Evolutionary conservation across 2,113 vertebrate genomes (phyloP).

Genomic region (Otolemur garnettii): DNA sequence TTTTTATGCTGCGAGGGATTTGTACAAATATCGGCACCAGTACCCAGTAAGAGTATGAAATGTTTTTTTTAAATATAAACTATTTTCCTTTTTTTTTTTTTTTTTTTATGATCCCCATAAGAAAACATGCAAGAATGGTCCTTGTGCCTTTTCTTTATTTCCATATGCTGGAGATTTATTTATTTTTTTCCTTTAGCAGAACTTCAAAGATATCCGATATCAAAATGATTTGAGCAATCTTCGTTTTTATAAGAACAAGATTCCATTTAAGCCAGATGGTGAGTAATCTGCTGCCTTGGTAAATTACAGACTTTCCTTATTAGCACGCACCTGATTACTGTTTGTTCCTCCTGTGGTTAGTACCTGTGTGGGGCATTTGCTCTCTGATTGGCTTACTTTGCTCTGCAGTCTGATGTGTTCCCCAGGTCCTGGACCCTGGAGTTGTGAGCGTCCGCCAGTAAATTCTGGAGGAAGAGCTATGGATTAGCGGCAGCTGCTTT

Average conservation of each 20-base stretch:
- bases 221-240: slow-evolving; percentile 97
- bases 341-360: not conserved
- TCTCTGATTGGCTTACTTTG: not conserved
- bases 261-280: slow-evolving; percentile 98
- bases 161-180: slow-evolving; percentile 63
- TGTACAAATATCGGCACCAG: slow-evolving; percentile 98
- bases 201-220: slow-evolving; percentile 94
- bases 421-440: not conserved
- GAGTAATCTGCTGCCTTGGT: slow-evolving; percentile 81
- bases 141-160: slow-evolving; percentile 44
- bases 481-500: not conserved
- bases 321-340: not conserved
- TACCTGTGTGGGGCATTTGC: not conserved
- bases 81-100: not conserved
- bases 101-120: slow-evolving; percentile 16
- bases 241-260: slow-evolving; percentile 98
- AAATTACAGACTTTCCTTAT: slow-evolving; percentile 54
- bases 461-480: not conserved
- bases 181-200: slow-evolving; percentile 90
- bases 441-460: not conserved
- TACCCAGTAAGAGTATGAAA: slow-evolving; percentile 93
- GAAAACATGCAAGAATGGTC: not conserved
- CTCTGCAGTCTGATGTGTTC: not conserved
- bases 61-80: slow-evolving; percentile 44
- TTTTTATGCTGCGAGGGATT: slow-evolving; percentile 97